These are phyloP conservation scores for Microplitis demolitor DNA, from an alignment of 1,140 invertebrate genomes.

Conservation along the genomic window DNA sequence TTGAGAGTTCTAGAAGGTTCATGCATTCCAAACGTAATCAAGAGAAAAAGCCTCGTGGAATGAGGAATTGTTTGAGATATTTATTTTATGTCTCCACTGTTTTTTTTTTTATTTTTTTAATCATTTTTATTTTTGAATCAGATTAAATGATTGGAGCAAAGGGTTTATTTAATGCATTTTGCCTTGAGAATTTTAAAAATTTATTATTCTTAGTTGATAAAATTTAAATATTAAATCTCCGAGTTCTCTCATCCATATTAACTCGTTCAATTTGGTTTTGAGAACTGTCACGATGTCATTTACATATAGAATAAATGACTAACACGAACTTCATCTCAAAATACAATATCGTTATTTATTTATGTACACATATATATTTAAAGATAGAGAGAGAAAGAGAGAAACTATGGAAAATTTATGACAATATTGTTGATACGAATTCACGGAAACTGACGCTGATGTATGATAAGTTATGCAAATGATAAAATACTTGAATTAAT, in stretches of 20 bases:
- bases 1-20: slow-evolving; percentile 35
- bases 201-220: neutral
- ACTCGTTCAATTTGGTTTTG: slow-evolving; percentile 15
- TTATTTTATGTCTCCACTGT: neutral
- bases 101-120: neutral
- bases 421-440: no score
- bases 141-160: neutral
- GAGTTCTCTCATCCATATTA: slow-evolving; percentile 15
- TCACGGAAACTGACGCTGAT: no score
- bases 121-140: neutral
- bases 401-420: no score
- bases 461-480: no score
- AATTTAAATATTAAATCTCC: neutral
- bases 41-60: neutral
- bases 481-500: no score
- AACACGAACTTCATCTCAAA: slow-evolving; percentile 10
- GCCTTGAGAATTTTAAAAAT: neutral
- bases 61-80: no score
- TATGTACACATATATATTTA: no score
- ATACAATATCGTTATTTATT: slow-evolving; percentile 15
- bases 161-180: no score
- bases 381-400: no score
- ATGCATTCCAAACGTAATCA: slow-evolving; percentile 19
- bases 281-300: slow-evolving; percentile 8
- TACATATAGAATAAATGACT: slow-evolving; percentile 18